Conservation (phyloP, 1,140 invertebrate genomes). For the Panagrolaimus sp. region DNA sequence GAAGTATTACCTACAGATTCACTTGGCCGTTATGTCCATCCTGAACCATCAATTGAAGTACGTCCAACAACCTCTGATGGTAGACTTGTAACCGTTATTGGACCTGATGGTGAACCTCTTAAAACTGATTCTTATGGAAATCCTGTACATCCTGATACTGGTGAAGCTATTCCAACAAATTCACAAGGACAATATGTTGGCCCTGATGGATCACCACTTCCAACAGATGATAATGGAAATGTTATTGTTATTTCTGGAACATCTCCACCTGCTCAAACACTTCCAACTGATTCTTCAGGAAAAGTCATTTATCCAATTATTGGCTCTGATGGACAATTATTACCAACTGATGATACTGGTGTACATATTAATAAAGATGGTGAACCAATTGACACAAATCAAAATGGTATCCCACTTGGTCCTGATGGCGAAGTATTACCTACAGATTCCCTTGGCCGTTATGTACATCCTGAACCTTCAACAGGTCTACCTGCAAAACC, state of each 20-base stretch:
- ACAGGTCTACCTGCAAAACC: too few relatives aligned
- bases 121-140: constrained; percentile 27
- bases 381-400: too few relatives aligned
- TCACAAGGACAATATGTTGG: constrained; percentile 31
- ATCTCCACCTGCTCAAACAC: too few relatives aligned
- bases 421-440: too few relatives aligned
- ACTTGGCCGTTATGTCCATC: too few relatives aligned
- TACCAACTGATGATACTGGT: too few relatives aligned
- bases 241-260: constrained; percentile 19
- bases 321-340: too few relatives aligned
- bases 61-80: background rate
- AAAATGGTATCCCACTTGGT: too few relatives aligned
- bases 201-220: constrained; percentile 34
- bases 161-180: constrained; percentile 35
- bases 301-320: constrained; percentile 28
- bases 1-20: too few relatives aligned
- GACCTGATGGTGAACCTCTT: constrained; percentile 37
- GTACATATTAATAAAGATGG: too few relatives aligned
- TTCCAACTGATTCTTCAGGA: constrained; percentile 30
- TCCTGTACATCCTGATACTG: constrained; percentile 27
- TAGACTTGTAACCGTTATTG: constrained; percentile 14
- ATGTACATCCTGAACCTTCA: too few relatives aligned
- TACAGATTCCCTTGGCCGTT: too few relatives aligned
- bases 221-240: constrained; percentile 38
- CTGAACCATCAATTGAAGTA: constrained; percentile 25